phyloP scores from a whole-genome alignment of 2,797 vertebrate species.

The Parauchenoglanis punctatus region DNA sequence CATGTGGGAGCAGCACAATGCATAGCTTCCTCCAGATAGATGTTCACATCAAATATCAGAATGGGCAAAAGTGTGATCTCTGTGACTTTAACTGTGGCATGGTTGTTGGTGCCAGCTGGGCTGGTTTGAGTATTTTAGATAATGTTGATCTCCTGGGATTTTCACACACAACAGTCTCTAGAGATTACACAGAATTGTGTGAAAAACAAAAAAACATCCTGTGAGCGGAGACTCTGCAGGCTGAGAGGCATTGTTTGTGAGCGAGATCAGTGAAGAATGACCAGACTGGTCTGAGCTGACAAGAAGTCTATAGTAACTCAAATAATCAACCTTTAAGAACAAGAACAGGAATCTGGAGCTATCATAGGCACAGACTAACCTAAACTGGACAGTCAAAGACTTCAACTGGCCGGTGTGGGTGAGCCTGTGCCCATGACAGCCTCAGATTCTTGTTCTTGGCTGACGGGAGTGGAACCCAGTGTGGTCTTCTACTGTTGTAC shows the following conservation, averaged over 20 bases:
- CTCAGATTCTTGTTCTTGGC: not conserved
- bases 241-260: not conserved
- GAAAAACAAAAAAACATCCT: conserved; percentile 1
- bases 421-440: not conserved
- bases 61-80: not conserved
- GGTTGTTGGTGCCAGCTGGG: not conserved
- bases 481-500: not conserved
- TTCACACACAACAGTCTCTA: conserved; percentile 1
- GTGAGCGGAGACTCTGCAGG: not conserved
- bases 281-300: not conserved
- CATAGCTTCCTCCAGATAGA: not conserved
- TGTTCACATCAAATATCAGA: not conserved
- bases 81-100: not conserved
- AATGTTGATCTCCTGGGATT: not conserved
- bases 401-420: not conserved
- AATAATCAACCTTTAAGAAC: not conserved
- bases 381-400: not conserved
- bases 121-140: not conserved
- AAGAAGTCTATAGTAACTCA: not conserved
- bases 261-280: not conserved
- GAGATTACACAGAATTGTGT: not conserved
- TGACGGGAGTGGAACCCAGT: not conserved
- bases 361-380: not conserved
- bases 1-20: not conserved
- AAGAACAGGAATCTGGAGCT: not conserved